phyloP scores from a whole-genome alignment of 1,140 invertebrate species.

The Uloborus diversus region DNA sequence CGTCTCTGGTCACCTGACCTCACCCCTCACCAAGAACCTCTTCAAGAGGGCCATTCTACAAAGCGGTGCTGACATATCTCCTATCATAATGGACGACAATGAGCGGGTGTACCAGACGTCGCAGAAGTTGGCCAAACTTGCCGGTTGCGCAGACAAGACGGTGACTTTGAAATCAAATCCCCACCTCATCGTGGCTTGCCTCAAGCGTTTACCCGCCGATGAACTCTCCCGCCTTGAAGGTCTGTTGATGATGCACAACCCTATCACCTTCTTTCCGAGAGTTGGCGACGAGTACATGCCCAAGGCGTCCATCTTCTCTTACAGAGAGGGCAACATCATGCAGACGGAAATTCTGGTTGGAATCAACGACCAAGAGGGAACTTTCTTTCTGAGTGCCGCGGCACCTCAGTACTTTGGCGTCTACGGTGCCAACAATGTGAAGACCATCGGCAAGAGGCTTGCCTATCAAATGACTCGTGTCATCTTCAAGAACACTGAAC shows the following conservation, averaged over 20 bases:
- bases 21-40: constrained; percentile 58
- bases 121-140: background rate
- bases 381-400: constrained; percentile 5
- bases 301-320: background rate
- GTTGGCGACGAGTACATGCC: constrained; percentile 19
- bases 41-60: constrained; percentile 65
- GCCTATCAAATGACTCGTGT: background rate
- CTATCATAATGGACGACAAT: constrained; percentile 7
- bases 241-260: background rate
- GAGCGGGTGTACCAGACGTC: background rate
- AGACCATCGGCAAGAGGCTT: constrained; percentile 7
- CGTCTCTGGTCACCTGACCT: constrained; percentile 63
- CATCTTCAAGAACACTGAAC: constrained; percentile 4
- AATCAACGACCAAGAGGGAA: constrained; percentile 10
- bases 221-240: background rate
- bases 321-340: constrained; percentile 4
- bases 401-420: constrained; percentile 10
- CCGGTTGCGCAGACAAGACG: constrained; percentile 20
- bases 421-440: background rate
- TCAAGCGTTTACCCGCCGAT: background rate
- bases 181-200: background rate
- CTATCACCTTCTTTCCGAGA: constrained; percentile 22
- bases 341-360: constrained; percentile 18
- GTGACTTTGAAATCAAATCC: constrained; percentile 10
- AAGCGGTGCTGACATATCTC: constrained; percentile 28